Conservation (phyloP, 2,888 invertebrate species). For the Eulithis prunata region DNA sequence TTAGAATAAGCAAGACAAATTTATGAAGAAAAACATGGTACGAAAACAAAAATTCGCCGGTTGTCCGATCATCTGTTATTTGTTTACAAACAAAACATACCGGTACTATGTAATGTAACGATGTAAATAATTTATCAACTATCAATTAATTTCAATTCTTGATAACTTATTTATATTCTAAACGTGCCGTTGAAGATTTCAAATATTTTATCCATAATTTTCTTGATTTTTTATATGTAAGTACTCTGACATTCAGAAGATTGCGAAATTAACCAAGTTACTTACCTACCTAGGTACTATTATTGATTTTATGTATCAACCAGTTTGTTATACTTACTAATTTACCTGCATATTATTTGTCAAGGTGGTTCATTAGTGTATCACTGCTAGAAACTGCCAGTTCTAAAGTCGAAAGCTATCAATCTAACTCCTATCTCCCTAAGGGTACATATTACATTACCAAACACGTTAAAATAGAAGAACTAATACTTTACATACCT, state of each 20-base stretch:
- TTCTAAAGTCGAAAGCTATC: too few relatives aligned
- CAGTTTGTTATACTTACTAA: too few relatives aligned
- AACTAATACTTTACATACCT: too few relatives aligned
- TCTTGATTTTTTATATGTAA: slow-evolving; percentile 1
- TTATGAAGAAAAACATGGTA: slow-evolving; percentile 45
- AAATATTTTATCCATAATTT: neutral
- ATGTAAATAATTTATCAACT: slow-evolving; percentile 8
- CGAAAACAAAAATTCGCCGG: slow-evolving; percentile 46
- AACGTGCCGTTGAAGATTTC: neutral
- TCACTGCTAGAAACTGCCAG: too few relatives aligned
- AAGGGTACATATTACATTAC: too few relatives aligned
- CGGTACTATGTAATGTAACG: slow-evolving; percentile 58
- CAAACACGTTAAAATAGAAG: too few relatives aligned
- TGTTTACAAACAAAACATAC: slow-evolving; percentile 81
- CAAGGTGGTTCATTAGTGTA: too few relatives aligned
- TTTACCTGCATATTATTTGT: too few relatives aligned
- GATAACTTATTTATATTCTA: neutral
- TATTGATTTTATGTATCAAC: too few relatives aligned
- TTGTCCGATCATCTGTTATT: slow-evolving; percentile 74
- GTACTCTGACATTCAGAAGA: neutral
- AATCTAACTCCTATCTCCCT: too few relatives aligned
- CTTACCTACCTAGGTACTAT: too few relatives aligned
- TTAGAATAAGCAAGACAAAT: slow-evolving; percentile 43
- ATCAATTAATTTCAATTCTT: slow-evolving; percentile 3
- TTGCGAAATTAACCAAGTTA: neutral